These are phyloP conservation scores for Epinotia ramella DNA, from an alignment of 2,888 invertebrate species.

Conservation along the genomic window DNA sequence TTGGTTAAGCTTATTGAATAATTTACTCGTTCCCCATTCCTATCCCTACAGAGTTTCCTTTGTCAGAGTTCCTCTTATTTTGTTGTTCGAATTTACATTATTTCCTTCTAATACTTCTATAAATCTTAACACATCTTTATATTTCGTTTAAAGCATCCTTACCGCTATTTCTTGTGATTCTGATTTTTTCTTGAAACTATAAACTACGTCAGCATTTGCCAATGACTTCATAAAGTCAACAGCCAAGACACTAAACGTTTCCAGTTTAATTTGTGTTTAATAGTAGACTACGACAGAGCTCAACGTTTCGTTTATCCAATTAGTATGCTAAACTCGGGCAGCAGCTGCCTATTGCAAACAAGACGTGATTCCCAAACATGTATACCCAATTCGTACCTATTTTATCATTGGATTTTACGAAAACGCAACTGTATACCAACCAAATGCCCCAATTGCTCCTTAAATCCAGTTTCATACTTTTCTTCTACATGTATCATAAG, in stretches of 20 bases:
- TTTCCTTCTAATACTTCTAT: background rate
- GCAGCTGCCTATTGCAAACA: background rate
- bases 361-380: constrained; percentile 12
- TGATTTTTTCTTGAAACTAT: too few relatives aligned
- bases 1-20: too few relatives aligned
- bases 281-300: background rate
- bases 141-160: too few relatives aligned
- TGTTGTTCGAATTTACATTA: background rate
- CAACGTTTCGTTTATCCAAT: constrained; percentile 6
- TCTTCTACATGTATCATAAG: too few relatives aligned
- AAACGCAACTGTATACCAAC: background rate
- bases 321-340: constrained; percentile 2
- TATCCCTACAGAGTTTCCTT: too few relatives aligned
- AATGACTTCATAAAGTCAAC: background rate
- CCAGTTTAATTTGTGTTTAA: background rate
- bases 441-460: too few relatives aligned
- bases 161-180: too few relatives aligned
- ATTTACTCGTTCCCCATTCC: too few relatives aligned
- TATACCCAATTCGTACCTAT: constrained; percentile 6
- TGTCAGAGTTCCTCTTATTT: too few relatives aligned
- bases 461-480: too few relatives aligned
- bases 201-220: background rate
- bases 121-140: background rate
- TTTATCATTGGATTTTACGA: background rate
- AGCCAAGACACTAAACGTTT: background rate